Base-by-base conservation (phyloP, 2,888 invertebrate species). In the Biston stratarius region DNA sequence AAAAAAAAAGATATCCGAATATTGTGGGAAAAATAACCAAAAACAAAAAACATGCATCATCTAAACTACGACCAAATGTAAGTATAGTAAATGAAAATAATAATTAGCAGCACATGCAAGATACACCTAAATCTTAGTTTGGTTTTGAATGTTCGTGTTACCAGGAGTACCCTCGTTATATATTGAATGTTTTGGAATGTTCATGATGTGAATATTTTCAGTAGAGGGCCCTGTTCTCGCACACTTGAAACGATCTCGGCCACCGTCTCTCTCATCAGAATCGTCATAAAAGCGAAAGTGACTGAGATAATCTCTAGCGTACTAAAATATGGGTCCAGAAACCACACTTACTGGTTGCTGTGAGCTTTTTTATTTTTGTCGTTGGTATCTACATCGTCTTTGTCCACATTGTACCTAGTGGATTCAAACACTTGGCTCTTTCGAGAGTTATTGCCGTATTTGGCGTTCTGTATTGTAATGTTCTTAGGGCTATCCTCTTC, bases 351-450 rank as follows among this genome's bases (percentile, higher is more conserved):
- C 93, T 90, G 91, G 81, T 89, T 84, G 81, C 77, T 79, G 85
- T 88, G 86, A 64, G 83, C 81, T 84, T 93, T 94, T 90, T 90
- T 93, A 87, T 83, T 89, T 92, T 95, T 96, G 75, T 96, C 96
- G 74, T 95, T 96, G 40, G 96, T 95, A 58, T 96, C 96, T 83
- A 96, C 95, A 87, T 97, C 96, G 79, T 97, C 97, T 80, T 96
- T 94, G 74, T 97, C 97, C 71, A 96, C 95, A 63, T 96, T 96
- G 91, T 95, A 96, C 79, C 96, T 89, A 70, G 96, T 95, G 65
- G 96, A 95, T 88, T 96, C 96, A 81, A 96, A 97, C 73, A 96
- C 95, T 82, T 96, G 94, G 77, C 95, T 95, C 90, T 96, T 95
- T 85, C 94, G 89, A 82, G 91, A 90, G 82, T 83, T 89, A 85